Evolutionary conservation across 2,888 invertebrate genomes (phyloP).

Genomic region (Gortyna flavago): DNA sequence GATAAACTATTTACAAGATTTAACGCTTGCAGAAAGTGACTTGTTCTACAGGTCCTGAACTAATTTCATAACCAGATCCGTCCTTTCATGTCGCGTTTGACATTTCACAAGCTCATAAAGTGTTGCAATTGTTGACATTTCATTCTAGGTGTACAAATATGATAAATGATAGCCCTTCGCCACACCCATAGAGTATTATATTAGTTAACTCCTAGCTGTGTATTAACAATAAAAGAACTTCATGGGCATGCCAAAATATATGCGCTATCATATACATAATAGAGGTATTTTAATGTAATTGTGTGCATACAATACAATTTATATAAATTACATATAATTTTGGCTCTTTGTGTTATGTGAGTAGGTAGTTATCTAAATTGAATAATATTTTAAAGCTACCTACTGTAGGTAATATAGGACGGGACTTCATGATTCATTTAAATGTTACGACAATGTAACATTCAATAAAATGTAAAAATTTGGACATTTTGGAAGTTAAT

Average conservation of each 20-base stretch:
- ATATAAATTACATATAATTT: conserved; percentile 46
- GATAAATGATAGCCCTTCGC: conserved; percentile 44
- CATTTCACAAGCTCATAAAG: conserved; percentile 41
- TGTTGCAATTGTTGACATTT: conserved; percentile 58
- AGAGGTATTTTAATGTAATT: conserved; percentile 34
- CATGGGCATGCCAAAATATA: conserved; percentile 41
- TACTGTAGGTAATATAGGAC: background rate
- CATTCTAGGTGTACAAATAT: conserved; percentile 39
- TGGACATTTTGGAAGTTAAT: background rate
- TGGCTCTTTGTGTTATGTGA: conserved; percentile 22
- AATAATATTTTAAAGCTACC: conserved; percentile 8
- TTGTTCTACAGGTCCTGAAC: background rate
- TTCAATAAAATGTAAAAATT: conserved; percentile 1
- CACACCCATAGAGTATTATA: conserved; percentile 46
- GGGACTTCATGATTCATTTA: conserved; percentile 7
- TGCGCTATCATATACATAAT: conserved; percentile 27
- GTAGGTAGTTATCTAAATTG: conserved; percentile 28
- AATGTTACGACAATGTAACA: conserved; percentile 3
- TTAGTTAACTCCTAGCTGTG: conserved; percentile 17
- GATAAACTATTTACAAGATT: background rate
- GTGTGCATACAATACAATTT: conserved; percentile 41
- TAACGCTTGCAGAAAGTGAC: background rate
- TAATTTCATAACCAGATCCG: conserved; percentile 27
- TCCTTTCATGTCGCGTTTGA: conserved; percentile 33
- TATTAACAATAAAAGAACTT: conserved; percentile 37